phyloP scores from a whole-genome alignment of 2,888 invertebrate genomes.

The Seladonia tumulorum region DNA sequence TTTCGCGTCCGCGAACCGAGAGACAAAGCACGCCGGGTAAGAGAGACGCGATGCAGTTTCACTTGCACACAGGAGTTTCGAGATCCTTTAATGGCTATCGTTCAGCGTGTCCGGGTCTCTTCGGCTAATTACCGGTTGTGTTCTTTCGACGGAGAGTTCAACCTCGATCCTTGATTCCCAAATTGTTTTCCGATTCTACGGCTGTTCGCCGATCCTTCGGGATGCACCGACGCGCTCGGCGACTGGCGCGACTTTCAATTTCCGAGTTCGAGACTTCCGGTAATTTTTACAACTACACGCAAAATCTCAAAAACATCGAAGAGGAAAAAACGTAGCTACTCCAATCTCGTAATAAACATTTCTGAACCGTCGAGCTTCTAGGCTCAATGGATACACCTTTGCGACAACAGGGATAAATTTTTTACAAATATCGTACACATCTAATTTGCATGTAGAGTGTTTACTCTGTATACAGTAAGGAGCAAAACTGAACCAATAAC shows the following conservation, averaged over 20 bases:
- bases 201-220: not conserved
- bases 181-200: not conserved
- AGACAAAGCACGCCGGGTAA: not conserved
- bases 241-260: not conserved
- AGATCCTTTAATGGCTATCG: not conserved
- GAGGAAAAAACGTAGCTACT: too few relatives aligned
- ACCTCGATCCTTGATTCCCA: not conserved
- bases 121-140: conserved; percentile 7
- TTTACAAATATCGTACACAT: not conserved
- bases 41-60: not conserved
- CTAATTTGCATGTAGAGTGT: too few relatives aligned
- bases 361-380: too few relatives aligned
- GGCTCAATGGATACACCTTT: too few relatives aligned
- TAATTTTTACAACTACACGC: too few relatives aligned
- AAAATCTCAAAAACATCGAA: too few relatives aligned
- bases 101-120: not conserved
- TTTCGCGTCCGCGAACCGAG: not conserved
- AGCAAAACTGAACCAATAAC: too few relatives aligned
- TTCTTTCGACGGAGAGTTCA: conserved; percentile 1
- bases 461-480: too few relatives aligned
- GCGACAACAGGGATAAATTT: not conserved
- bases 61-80: not conserved
- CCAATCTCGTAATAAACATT: too few relatives aligned
- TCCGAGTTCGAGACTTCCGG: too few relatives aligned
- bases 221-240: not conserved